Conservation (phyloP, 2,113 vertebrate species). For the Solea solea region DNA sequence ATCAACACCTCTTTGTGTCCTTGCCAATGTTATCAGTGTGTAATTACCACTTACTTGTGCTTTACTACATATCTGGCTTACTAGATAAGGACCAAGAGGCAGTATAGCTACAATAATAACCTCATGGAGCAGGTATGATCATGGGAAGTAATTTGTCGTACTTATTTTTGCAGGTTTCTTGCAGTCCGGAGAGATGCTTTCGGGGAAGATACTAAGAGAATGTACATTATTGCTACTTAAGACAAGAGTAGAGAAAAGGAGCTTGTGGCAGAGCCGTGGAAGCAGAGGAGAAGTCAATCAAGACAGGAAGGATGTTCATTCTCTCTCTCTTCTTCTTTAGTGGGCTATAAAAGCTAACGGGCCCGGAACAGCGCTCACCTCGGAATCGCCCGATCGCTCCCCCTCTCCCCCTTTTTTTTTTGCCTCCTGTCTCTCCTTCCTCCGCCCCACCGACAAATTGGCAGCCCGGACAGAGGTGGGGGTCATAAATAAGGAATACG, state of each 20-base stretch:
- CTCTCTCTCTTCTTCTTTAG: conserved; percentile 69
- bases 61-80: conserved; percentile 69
- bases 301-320: conserved; percentile 71
- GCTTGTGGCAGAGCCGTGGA: conserved; percentile 41
- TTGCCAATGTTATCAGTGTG: conserved; percentile 62
- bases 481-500: conserved; percentile 82
- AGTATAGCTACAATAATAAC: conserved; percentile 53
- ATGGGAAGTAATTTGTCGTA: conserved; percentile 60
- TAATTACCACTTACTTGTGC: conserved; percentile 65
- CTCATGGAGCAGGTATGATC: conserved; percentile 52
- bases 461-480: conserved; percentile 72
- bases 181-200: conserved; percentile 49
- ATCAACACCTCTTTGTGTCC: conserved; percentile 61
- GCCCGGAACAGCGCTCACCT: conserved; percentile 69
- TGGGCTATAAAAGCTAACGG: conserved; percentile 80
- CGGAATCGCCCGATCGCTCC: conserved; percentile 63
- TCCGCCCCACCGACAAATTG: conserved; percentile 67
- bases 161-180: conserved; percentile 59
- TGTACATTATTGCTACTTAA: conserved; percentile 67
- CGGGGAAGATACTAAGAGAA: conserved; percentile 45
- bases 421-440: conserved; percentile 14
- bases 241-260: conserved; percentile 48
- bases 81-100: conserved; percentile 50
- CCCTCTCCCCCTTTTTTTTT: not conserved
- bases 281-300: conserved; percentile 69